Percentiles rank a stretch among this genome's conserved stretches.
Evolutionary conservation across 2,888 invertebrate genomes (phyloP).

Genomic region (Dryobota labecula): DNA sequence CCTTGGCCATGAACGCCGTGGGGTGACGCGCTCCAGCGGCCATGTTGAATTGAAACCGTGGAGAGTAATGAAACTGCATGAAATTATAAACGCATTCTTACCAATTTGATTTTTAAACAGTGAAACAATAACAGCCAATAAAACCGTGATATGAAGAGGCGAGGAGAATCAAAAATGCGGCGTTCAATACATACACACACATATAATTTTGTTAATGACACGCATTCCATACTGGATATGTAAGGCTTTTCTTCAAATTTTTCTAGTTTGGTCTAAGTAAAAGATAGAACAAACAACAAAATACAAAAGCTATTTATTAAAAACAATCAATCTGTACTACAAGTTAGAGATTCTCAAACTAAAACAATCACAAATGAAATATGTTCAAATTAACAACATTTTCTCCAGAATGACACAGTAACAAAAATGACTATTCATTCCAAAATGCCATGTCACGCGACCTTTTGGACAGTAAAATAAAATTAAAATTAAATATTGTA

Average conservation of each 20-base stretch:
- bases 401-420: conserved; percentile 20
- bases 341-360: neutral
- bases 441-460: conserved; percentile 9
- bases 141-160: conserved; percentile 59
- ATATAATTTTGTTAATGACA: conserved; percentile 50
- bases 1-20: conserved; percentile 89
- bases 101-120: conserved; percentile 68
- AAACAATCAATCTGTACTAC: neutral
- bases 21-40: conserved; percentile 86
- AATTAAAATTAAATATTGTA: conserved; percentile 2
- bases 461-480: conserved; percentile 11
- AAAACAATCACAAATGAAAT: neutral
- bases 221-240: conserved; percentile 24
- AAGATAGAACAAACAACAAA: conserved; percentile 1
- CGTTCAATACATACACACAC: conserved; percentile 52
- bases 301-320: conserved; percentile 6
- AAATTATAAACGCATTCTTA: conserved; percentile 82
- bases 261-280: neutral
- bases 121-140: conserved; percentile 62
- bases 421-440: conserved; percentile 3
- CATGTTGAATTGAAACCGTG: conserved; percentile 84
- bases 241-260: conserved; percentile 24
- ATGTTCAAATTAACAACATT: conserved; percentile 7
- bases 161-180: conserved; percentile 62
- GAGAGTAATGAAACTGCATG: conserved; percentile 84